Evolutionary conservation across 2,797 vertebrate genomes (phyloP), one percentile per base, ranked within the genome.

Genomic region (Graptemys geographica): DNA sequence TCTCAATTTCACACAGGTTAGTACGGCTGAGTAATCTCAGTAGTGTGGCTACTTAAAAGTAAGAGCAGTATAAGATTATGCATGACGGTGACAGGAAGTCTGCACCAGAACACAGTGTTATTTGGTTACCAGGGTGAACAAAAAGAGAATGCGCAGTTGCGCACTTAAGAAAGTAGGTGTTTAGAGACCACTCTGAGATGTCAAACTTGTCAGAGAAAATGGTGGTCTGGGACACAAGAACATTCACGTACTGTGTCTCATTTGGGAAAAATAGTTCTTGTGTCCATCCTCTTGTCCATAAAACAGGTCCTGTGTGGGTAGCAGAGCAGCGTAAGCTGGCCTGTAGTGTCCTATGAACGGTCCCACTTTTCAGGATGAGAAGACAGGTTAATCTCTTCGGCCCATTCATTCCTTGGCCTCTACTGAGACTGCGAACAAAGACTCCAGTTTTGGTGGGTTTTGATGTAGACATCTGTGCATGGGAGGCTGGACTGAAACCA

Each of bases 41-140:
- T 76, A 91, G 83, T 72, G 81, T 84, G 27, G 88, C 89, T 51
- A 47, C 81, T 87, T 88, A 96, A 95, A 96, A 96, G 96, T 96
- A 93, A 95, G 90, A 95, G 96, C 95, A 86, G 79, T 95, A 72
- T 1, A 65, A 81, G 47, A 62, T 85, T 28, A 41, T 90, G 79
- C 82, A 41, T 59, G 19, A 90, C 69, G 12, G 86, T 79, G 93
- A 92, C 92, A 85, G 90, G 88, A 96, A 94, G 41, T 83, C 47
- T 1, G 41, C 62, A 49, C 47, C 74, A 47, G 74, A 65, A 31
- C 44, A 78, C 25, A 49, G 47, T 31, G 74, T 78, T 49, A 5
- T 49, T 78, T 31, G 47, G 27, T 31, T 78, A 49, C 44, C 27
- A 31, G 27, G 44, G 44, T 78, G 44, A 47, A 78, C 25, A 49